Base-by-base conservation (phyloP, 30 jellyfish, hydroid and myxozoan genomes). In the Aurelia aurita region DNA sequence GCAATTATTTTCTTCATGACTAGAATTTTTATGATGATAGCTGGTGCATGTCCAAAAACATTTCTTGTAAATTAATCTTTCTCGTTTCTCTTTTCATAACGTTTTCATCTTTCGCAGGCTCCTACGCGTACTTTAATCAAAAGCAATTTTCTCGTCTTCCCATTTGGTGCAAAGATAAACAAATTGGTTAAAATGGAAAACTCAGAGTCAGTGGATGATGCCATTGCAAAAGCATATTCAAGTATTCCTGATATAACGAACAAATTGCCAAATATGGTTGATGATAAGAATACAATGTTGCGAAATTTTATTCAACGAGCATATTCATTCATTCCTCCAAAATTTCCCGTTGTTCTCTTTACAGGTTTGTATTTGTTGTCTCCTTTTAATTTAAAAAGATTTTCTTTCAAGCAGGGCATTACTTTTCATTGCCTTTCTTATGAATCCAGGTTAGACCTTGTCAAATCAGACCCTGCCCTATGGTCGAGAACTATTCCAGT, bases 311-410 rank as follows among this genome's bases (percentile, higher is more conserved):
- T 87, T 22, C 89, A 87, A 58, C 74, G 61, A 34, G 72, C 96
- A 14, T 77, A 72, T 32, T 23, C 77, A 5, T 53, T 51, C 34
- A n/a, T 87, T 11, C 96, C 96, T 15, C 77, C 84, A 5, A 75
- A 77, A 35, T 87, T 87, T 45, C 96, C 96, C 18, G 82, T 87
- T 39, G 84, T 87, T 25, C 90, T 87, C 47, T 87, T 87, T 51
- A 87, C 96, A 7, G 96, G 96, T 87, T 43, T 60, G 82, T 57
- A 11, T 0, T 18, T 1, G 27, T 19, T 26, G 20, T 53, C 58
- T 20, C 19, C 5, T 53, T 51, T n/a, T 16, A 54, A 21, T 44
- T 26, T 71, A 29, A 71, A 39, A 39, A 39, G 12, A 39, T 39
- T 39, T 39, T 4, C 14, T 39, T 39, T 39, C 51, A 39, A 39